Conservation (phyloP, 2,888 invertebrate genomes). For the Willowsia nigromaculata region DNA sequence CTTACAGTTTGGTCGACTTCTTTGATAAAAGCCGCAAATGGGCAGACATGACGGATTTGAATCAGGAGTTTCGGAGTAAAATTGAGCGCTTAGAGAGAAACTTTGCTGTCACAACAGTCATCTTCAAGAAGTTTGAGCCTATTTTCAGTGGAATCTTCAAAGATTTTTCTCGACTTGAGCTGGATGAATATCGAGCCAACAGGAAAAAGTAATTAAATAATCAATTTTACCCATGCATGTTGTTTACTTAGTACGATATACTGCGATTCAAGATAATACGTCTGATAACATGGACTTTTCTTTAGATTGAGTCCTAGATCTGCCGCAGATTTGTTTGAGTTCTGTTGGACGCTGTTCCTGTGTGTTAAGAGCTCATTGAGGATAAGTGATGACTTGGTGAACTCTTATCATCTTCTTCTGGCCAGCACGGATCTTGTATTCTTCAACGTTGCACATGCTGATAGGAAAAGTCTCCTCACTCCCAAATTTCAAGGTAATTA, state of each 20-base stretch:
- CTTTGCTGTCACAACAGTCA: constrained; percentile 95
- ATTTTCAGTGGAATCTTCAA: constrained; percentile 93
- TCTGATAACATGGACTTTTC: too few species aligned
- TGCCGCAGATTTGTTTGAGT: constrained; percentile 91
- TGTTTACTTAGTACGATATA: too few species aligned
- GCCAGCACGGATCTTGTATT: constrained; percentile 95
- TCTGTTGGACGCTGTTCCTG: constrained; percentile 96
- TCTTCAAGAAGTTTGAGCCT: constrained; percentile 94
- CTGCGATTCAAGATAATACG: too few species aligned
- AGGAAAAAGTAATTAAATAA: constrained; percentile 78
- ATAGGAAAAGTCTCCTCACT: constrained; percentile 92
- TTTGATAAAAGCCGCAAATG: constrained; percentile 96
- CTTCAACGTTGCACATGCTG: constrained; percentile 90
- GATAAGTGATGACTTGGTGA: constrained; percentile 94
- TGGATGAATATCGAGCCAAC: constrained; percentile 76
- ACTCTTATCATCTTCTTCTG: constrained; percentile 94
- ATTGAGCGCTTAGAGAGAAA: constrained; percentile 92
- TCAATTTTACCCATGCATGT: too few species aligned
- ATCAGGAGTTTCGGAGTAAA: constrained; percentile 90
- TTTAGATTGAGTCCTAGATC: constrained; percentile 88
- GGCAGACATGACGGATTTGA: constrained; percentile 95
- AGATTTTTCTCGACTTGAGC: constrained; percentile 81
- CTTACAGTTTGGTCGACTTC: constrained; percentile 91
- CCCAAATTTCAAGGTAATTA: constrained; percentile 87
- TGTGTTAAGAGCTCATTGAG: constrained; percentile 92